Base-by-base conservation (phyloP, 2,888 invertebrate species). In the Meliscaeva auricollis region DNA sequence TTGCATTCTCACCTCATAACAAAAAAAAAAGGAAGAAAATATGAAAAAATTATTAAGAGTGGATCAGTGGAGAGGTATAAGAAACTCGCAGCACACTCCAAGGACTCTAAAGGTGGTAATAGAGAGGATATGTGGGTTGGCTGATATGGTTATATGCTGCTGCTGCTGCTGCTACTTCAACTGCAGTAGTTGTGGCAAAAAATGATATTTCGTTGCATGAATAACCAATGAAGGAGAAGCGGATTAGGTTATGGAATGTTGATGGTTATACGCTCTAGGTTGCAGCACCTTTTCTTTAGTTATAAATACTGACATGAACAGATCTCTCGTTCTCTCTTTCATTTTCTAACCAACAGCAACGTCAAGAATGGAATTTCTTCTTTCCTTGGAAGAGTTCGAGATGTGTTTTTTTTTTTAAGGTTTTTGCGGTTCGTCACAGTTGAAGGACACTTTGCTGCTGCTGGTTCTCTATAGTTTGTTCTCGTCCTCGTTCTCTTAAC, bases 191-290 rank as follows among this genome's bases (percentile, higher is more conserved):
- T 64, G 64, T 6, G 30, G 32, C 38, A 8, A 44, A 69, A 70
- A 69, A 30, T 80, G 58, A 76, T 81, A 73, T 73, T 85, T 73
- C 76, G 85, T 76, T 77, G 76, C 85, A 85, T 85, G 85, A 85
- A 85, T 85, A 81, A 73, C 76, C 72, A 85, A 85, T 85, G 85
- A 85, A 76, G 73, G 72, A 69, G 73, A 85, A 81, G 26, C 26
- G 81, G 72, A 85, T 85, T 76, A 62, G 62, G 64, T 76, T 81
- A 77, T 85, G 76, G 81, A 84, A 80, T 84, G 70, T 70, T 84
- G 83, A 70, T 79, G 64, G 69, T 73, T 74, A 48, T 38, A 7
- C 13, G 46, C 11, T 46, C 8, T 15, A 15, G 17, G 7, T 20
- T 20, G 32, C 54, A 66, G 60, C 64, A 66, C 64, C 22, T 11